A percentile compares a stretch with the other conserved stretches of the same genome.
Conservation (phyloP, 2,888 invertebrate species). For the Rhimphoctona megacephalus region DNA sequence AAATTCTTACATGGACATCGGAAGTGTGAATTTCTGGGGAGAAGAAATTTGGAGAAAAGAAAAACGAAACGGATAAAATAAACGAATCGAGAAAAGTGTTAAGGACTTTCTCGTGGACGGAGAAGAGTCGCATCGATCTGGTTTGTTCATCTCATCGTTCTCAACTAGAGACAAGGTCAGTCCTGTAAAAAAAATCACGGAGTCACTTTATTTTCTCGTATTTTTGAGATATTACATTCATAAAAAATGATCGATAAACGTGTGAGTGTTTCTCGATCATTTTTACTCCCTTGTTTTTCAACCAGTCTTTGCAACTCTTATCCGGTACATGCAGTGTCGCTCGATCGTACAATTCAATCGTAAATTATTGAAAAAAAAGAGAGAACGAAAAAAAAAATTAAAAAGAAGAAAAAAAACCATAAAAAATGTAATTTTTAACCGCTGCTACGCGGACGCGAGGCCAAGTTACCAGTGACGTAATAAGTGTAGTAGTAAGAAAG, state of each 20-base stretch:
- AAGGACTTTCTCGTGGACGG: slow-evolving; percentile 72
- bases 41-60: slow-evolving; percentile 27
- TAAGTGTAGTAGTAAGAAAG: slow-evolving; percentile 76
- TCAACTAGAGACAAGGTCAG: slow-evolving; percentile 80
- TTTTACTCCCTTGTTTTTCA: slow-evolving; percentile 12
- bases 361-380: slow-evolving; percentile 25
- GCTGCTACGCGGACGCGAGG: slow-evolving; percentile 81
- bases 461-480: slow-evolving; percentile 82
- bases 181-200: slow-evolving; percentile 71
- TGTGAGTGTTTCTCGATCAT: slow-evolving; percentile 13
- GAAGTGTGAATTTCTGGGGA: slow-evolving; percentile 51
- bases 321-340: slow-evolving; percentile 20
- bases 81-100: slow-evolving; percentile 48
- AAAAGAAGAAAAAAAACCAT: slow-evolving; percentile 24
- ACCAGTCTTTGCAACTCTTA: slow-evolving; percentile 32
- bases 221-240: slow-evolving; percentile 17
- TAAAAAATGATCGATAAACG: slow-evolving; percentile 32
- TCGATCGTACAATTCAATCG: slow-evolving; percentile 66
- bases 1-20: slow-evolving; percentile 14
- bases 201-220: slow-evolving; percentile 17
- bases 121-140: slow-evolving; percentile 74
- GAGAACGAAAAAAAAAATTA: slow-evolving; percentile 19
- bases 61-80: slow-evolving; percentile 2
- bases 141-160: slow-evolving; percentile 75
- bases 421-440: slow-evolving; percentile 73